phyloP scores from a whole-genome alignment of 2,888 invertebrate species.

The Lasioglossum villosulum region DNA sequence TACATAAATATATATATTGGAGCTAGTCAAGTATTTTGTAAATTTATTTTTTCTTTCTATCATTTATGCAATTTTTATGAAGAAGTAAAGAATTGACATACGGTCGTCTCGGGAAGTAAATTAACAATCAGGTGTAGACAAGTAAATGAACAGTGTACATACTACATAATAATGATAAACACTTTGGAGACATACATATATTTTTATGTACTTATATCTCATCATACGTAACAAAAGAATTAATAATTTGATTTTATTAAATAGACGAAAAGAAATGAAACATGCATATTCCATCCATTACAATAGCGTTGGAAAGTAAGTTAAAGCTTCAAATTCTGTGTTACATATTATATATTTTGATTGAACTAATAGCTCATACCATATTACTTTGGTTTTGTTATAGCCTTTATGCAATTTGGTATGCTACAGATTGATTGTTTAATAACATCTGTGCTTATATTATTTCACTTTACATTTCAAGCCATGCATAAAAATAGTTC shows the following conservation, averaged over 20 bases:
- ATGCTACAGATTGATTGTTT: not conserved
- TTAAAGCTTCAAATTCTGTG: not conserved
- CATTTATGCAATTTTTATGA: not conserved
- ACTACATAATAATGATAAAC: not conserved
- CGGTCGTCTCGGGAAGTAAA: not conserved
- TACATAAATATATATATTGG: not conserved
- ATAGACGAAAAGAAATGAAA: conserved; percentile 8
- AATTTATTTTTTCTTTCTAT: not conserved
- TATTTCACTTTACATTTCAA: not conserved
- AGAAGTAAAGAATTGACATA: not conserved
- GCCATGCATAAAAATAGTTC: not conserved
- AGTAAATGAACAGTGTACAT: not conserved
- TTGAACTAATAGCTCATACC: not conserved
- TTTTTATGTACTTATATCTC: not conserved
- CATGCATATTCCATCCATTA: conserved; percentile 8
- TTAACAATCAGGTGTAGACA: not conserved
- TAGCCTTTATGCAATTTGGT: not conserved
- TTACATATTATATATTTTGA: conserved; percentile 8
- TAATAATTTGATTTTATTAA: conserved; percentile 5
- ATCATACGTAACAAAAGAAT: not conserved
- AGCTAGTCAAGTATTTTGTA: not conserved
- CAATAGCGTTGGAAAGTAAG: conserved; percentile 5
- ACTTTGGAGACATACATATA: not conserved
- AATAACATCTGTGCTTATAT: not conserved
- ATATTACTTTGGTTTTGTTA: not conserved